Evolutionary conservation across 2,888 invertebrate genomes (phyloP).

Genomic region (Sympetrum striolatum): DNA sequence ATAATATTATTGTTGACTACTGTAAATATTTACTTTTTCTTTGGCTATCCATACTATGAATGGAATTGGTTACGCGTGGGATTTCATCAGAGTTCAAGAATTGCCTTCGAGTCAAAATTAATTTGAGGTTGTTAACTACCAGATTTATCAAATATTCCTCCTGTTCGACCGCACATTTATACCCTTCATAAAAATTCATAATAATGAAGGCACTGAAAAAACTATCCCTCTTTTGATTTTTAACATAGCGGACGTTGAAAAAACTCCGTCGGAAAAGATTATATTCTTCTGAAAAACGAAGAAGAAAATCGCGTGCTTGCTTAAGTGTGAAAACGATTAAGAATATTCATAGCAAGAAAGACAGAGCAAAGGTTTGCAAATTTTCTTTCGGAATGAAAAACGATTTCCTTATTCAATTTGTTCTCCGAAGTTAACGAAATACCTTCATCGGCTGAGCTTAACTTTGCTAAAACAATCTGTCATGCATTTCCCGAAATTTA

Average conservation of each 20-base stretch:
- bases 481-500: neutral
- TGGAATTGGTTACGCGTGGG: no score
- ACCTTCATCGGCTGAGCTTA: neutral
- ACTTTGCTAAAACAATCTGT: neutral
- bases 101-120: no score
- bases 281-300: neutral
- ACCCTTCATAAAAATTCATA: no score
- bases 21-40: no score
- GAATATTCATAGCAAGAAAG: neutral
- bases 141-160: no score
- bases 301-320: neutral
- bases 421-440: neutral
- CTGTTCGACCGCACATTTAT: no score
- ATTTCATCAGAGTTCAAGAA: no score
- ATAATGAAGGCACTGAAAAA: no score
- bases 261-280: neutral
- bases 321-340: neutral
- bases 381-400: neutral
- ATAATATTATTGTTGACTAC: no score
- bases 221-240: neutral
- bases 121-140: no score
- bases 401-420: neutral
- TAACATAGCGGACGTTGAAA: neutral
- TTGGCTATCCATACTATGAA: no score
- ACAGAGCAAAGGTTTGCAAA: neutral